Conservation (phyloP, 1,140 invertebrate species). For the Tetranychus cinnabarinus region DNA sequence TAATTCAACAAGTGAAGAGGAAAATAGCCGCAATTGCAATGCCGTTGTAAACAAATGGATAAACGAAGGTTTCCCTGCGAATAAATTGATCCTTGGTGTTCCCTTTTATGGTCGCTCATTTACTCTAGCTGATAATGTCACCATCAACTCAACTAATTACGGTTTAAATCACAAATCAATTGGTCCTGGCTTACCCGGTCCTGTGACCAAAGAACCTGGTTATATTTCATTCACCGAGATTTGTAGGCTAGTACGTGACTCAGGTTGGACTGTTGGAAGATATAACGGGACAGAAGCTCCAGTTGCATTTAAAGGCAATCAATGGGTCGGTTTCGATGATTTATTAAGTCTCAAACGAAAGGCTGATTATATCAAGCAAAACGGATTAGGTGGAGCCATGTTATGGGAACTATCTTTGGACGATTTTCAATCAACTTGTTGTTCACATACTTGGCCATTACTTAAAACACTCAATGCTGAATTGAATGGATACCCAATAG, state of each 20-base stretch:
- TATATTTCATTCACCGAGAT: slow-evolving; percentile 75
- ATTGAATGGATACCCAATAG: background rate
- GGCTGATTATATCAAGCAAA: slow-evolving; percentile 15
- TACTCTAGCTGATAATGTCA: slow-evolving; percentile 28
- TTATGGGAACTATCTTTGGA: slow-evolving; percentile 18
- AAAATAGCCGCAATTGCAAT: slow-evolving; percentile 33
- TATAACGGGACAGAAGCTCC: slow-evolving; percentile 38
- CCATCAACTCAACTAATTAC: slow-evolving; percentile 32
- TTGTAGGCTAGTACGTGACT: slow-evolving; percentile 37
- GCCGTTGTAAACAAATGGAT: slow-evolving; percentile 28
- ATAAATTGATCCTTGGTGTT: slow-evolving; percentile 51
- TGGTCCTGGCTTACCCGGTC: slow-evolving; percentile 48
- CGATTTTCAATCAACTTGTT: slow-evolving; percentile 17
- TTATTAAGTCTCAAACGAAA: slow-evolving; percentile 38
- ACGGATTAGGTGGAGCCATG: slow-evolving; percentile 24
- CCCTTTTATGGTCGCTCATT: slow-evolving; percentile 40
- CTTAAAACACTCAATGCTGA: slow-evolving; percentile 4
- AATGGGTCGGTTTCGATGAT: slow-evolving; percentile 65
- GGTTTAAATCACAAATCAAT: slow-evolving; percentile 26
- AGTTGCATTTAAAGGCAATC: slow-evolving; percentile 42
- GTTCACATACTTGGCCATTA: slow-evolving; percentile 11
- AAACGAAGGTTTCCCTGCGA: slow-evolving; percentile 40
- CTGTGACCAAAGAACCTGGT: slow-evolving; percentile 61
- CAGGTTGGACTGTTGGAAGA: slow-evolving; percentile 31
- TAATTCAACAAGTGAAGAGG: slow-evolving; percentile 8